Evolutionary conservation across 2,888 invertebrate genomes (phyloP).

Genomic region (Odontothrips loti): DNA sequence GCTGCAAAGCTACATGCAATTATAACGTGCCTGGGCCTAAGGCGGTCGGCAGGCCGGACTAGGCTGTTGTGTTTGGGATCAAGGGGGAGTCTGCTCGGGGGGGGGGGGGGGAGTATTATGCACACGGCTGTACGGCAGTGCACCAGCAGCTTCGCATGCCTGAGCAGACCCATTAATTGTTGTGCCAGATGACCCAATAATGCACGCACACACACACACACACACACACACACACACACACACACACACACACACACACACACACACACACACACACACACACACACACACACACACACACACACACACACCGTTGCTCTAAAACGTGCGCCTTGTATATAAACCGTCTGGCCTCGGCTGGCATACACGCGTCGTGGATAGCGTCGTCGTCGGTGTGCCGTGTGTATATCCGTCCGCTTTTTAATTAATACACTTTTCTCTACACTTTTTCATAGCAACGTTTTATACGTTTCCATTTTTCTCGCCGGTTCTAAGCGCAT

Average conservation of each 20-base stretch:
- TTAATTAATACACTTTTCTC: too few relatives aligned
- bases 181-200: constrained; percentile 8
- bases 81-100: not conserved
- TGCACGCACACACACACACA: constrained; percentile 6
- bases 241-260: too few relatives aligned
- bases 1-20: constrained; percentile 10
- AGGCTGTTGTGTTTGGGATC: not conserved
- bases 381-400: too few relatives aligned
- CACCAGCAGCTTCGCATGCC: not conserved
- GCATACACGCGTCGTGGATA: too few relatives aligned
- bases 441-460: too few relatives aligned
- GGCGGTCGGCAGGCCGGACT: not conserved
- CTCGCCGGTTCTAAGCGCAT: too few relatives aligned
- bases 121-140: not conserved
- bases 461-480: too few relatives aligned
- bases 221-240: not conserved
- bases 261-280: too few relatives aligned
- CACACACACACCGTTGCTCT: too few relatives aligned
- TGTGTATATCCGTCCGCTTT: too few relatives aligned
- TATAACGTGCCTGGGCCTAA: not conserved
- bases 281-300: not conserved
- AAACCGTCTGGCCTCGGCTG: too few relatives aligned
- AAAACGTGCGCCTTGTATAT: too few relatives aligned
- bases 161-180: not conserved
- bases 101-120: not conserved